Evolutionary conservation across 2,113 vertebrate genomes (phyloP), one percentile per base, ranked within the genome.

Genomic region (Rutilus rutilus): DNA sequence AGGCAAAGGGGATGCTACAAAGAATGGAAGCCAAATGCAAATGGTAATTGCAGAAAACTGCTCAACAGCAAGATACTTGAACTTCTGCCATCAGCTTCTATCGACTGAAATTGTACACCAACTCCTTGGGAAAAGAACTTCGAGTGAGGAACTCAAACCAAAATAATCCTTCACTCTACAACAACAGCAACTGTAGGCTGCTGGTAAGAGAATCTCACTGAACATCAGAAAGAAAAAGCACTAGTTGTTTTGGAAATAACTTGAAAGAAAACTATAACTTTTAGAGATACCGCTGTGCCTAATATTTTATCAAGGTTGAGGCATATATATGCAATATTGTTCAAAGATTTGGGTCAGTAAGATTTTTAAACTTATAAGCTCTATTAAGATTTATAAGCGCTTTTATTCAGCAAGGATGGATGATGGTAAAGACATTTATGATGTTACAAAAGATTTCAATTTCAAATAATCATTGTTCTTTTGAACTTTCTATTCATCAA

Each of bases 71-170:
- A 73, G 86, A 23, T 12, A 75, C 82, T 84, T 86, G 52, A 54
- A 82, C 54, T 54, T n/a, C 60, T 45, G 64, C 86, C 86, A 87
- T 87, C 23, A 42, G n/a, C 69, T 65, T 52, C 67, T 57, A 88
- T 81, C 12, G 60, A 82, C 59, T 47, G 69, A 82, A 85, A 85
- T 39, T 81, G 8, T 47, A 78, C 25, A 33, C 75, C 19, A 6
- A 9, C 50, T 42, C 50, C n/a, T 54, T 30, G 36, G 25, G 69
- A 79, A 25, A 27, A 23, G 9, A 71, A 52, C 50, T 67, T 69
- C n/a, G 65, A 59, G 50, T 10, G 33, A 54, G 21, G 60, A 54
- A 6, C 14, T 77, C n/a, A 77, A 21, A 15, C 60, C 73, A 73
- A 76, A 76, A 84, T 57, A 62, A 60, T 78, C 52, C 19, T 36